These are phyloP conservation scores for human DNA, from an alignment of 2,113 vertebrate species.

Conservation along the genomic window GRCh38 chr21:29554001-29554500, in stretches of 20 bases:
- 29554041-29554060: not conserved
- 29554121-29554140: not conserved
- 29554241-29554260: not conserved
- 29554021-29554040: not conserved
- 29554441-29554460: not conserved
- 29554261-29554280: not conserved
- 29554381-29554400: not conserved
- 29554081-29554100: not conserved
- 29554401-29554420: slow-evolving; percentile 19
- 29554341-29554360: not conserved
- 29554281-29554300: not conserved
- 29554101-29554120: not conserved
- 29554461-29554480: slow-evolving; percentile 7
- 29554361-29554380: not conserved
- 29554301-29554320: not conserved
- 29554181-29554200: not conserved
- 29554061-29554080: not conserved
- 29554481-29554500: not conserved
- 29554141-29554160: not conserved
- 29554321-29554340: not conserved
- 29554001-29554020: not conserved
- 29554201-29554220: not conserved
- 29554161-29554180: not conserved
- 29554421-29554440: not conserved
- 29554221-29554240: not conserved